Conservation (phyloP, 2,888 invertebrate species). For the Platycnemis pennipes region DNA sequence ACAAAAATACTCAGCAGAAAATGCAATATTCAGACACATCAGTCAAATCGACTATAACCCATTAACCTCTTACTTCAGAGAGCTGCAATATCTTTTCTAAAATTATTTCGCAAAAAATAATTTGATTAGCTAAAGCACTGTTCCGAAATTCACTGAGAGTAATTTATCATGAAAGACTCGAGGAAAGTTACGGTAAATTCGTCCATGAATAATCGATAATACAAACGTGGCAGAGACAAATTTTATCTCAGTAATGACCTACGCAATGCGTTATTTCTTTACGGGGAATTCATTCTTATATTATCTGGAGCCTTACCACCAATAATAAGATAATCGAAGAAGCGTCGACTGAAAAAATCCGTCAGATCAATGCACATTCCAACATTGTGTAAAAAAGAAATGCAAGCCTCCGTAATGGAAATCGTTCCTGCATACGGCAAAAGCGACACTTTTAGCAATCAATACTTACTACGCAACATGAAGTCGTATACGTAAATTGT, state of each 20-base stretch:
- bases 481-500: no score
- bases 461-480: no score
- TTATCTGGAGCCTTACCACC: neutral
- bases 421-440: no score
- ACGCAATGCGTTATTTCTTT: neutral
- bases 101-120: neutral
- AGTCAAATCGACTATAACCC: no score
- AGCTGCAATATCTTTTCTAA: neutral
- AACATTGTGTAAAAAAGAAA: no score
- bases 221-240: neutral
- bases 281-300: neutral
- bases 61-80: neutral
- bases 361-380: no score
- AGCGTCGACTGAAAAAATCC: neutral
- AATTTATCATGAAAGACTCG: neutral
- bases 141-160: neutral
- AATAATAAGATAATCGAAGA: neutral
- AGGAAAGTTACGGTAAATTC: neutral
- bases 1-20: no score
- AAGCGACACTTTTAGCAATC: no score
- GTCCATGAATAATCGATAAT: neutral
- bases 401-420: no score
- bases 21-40: no score
- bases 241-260: slow-evolving; percentile 1
- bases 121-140: neutral